Evolutionary conservation across 1,140 invertebrate species (phyloP).

Genomic region (Lerema accius): DNA sequence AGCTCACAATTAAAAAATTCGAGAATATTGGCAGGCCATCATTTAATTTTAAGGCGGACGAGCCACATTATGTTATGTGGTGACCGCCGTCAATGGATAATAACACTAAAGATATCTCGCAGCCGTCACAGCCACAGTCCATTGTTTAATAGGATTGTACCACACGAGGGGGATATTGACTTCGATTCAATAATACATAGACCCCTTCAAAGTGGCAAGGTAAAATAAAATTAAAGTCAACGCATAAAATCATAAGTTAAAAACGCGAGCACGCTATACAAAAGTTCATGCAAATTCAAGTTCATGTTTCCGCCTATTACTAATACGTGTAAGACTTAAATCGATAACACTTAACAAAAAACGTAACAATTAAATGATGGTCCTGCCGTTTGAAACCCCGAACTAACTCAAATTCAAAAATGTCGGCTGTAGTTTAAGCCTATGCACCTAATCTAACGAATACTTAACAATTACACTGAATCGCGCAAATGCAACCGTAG

Average conservation of each 20-base stretch:
- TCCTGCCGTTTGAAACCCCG: conserved; percentile 56
- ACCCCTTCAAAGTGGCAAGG: not conserved
- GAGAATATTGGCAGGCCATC: conserved; percentile 70
- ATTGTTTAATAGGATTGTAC: no score
- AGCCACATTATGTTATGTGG: no score
- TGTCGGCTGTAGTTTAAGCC: conserved; percentile 68
- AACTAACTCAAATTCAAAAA: conserved; percentile 81
- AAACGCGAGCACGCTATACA: conserved; percentile 22
- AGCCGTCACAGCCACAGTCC: no score
- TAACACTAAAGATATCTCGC: conserved; percentile 4
- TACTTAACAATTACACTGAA: conserved; percentile 72
- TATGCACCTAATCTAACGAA: conserved; percentile 69
- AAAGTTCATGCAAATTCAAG: conserved; percentile 30
- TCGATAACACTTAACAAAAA: conserved; percentile 24
- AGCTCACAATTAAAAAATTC: conserved; percentile 68
- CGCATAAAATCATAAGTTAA: conserved; percentile 8
- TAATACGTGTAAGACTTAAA: conserved; percentile 29
- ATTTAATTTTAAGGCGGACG: conserved; percentile 41
- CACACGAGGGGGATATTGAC: no score
- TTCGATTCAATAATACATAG: no score
- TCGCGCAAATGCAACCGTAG: conserved; percentile 55
- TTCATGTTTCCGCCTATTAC: conserved; percentile 23
- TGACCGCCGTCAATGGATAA: conserved; percentile 15
- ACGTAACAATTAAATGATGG: conserved; percentile 44
- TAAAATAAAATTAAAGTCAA: conserved; percentile 5